Percentiles rank a stretch among this genome's conserved stretches.
phyloP scores from a whole-genome alignment of 2,797 vertebrate genomes.

The Gymnothorax javanicus region DNA sequence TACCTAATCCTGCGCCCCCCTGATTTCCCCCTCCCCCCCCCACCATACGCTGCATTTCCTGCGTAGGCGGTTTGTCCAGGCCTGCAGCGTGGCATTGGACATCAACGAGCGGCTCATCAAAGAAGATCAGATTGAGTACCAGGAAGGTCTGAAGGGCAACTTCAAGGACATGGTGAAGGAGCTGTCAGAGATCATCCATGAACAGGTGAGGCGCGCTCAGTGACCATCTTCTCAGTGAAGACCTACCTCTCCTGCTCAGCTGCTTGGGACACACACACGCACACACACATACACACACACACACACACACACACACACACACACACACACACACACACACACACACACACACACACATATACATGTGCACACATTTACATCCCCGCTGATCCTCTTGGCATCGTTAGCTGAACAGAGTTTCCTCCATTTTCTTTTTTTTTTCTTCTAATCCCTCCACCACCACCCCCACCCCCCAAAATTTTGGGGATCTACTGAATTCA shows the following conservation, averaged over 20 bases:
- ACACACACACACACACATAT: no score
- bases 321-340: no score
- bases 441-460: no score
- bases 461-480: no score
- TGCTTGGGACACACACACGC: background rate
- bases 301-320: background rate
- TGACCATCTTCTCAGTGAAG: no score
- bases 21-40: background rate
- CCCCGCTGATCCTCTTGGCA: no score
- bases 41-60: conserved; percentile 33
- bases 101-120: conserved; percentile 95
- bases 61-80: conserved; percentile 87
- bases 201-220: conserved; percentile 78
- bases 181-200: conserved; percentile 93
- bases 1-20: background rate
- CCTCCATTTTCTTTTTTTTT: no score
- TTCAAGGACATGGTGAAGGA: conserved; percentile 98
- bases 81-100: conserved; percentile 90
- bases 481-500: no score
- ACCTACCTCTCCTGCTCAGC: background rate
- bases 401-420: no score
- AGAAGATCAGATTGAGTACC: conserved; percentile 95
- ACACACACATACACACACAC: background rate
- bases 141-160: conserved; percentile 93
- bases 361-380: no score